A percentile compares a stretch with the other conserved stretches of the same genome.
These are phyloP conservation scores for Cantharis lateralis DNA, from an alignment of 2,888 invertebrate genomes.

Conservation along the genomic window DNA sequence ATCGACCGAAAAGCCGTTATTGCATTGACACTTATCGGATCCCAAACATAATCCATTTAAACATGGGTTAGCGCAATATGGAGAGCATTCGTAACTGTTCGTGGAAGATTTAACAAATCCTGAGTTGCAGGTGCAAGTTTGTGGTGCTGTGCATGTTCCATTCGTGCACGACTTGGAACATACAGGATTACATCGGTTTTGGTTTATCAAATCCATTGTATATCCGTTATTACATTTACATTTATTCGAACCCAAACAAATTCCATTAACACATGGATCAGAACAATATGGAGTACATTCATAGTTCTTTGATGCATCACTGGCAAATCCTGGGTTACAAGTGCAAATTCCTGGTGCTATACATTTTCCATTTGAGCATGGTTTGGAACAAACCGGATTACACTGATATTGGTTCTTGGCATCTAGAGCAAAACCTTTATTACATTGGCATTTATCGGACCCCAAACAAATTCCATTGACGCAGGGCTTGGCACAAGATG, in stretches of 20 bases:
- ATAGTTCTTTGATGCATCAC: slow-evolving; percentile 41
- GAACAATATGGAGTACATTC: slow-evolving; percentile 35
- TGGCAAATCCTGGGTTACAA: slow-evolving; percentile 33
- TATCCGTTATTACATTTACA: slow-evolving; percentile 44
- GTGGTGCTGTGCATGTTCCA: too few species aligned
- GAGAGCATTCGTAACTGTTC: too few species aligned
- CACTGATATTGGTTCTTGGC: slow-evolving; percentile 25
- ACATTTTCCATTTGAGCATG: slow-evolving; percentile 58
- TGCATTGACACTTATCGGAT: too few species aligned
- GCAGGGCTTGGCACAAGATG: slow-evolving; percentile 39
- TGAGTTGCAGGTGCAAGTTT: too few species aligned
- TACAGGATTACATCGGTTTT: too few species aligned
- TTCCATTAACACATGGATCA: slow-evolving; percentile 28
- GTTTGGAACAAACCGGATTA: slow-evolving; percentile 29
- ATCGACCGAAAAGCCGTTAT: too few species aligned
- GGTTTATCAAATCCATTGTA: too few species aligned
- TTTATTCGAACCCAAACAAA: slow-evolving; percentile 36
- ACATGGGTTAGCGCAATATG: too few species aligned
- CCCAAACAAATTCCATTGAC: slow-evolving; percentile 42
- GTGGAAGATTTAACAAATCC: too few species aligned
- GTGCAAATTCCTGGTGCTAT: slow-evolving; percentile 49
- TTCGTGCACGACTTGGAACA: too few species aligned
- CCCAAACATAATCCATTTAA: too few species aligned
- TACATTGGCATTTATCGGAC: slow-evolving; percentile 38
- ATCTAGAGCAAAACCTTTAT: slow-evolving; percentile 28